Percentiles rank a stretch among this genome's conserved stretches.
These are phyloP conservation scores for Malacoctenus gilli DNA, from an alignment of 2,797 vertebrate genomes.

Conservation along the genomic window DNA sequence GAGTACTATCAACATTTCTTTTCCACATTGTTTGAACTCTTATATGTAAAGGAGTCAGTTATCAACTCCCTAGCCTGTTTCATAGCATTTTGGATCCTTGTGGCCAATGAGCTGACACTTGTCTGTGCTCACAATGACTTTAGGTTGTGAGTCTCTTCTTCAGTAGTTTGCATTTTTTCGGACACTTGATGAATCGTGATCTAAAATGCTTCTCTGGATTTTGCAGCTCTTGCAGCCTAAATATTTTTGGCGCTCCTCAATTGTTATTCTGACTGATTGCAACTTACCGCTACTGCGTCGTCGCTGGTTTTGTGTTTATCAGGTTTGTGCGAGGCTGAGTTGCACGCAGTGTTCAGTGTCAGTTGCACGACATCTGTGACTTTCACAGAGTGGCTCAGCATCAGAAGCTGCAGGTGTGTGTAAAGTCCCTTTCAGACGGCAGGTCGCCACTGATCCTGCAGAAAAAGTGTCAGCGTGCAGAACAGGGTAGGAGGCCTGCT, in stretches of 20 bases:
- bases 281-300: neutral
- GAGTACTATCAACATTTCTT: too few species aligned
- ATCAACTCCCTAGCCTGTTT: too few species aligned
- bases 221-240: neutral
- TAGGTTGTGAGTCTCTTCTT: too few species aligned
- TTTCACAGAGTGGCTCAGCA: slow-evolving; percentile 34
- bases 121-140: too few species aligned
- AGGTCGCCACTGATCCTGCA: slow-evolving; percentile 36
- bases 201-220: too few species aligned
- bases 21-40: too few species aligned
- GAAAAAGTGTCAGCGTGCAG: slow-evolving; percentile 10
- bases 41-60: too few species aligned
- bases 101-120: too few species aligned
- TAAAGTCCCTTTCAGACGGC: slow-evolving; percentile 46
- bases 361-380: slow-evolving; percentile 33
- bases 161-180: too few species aligned
- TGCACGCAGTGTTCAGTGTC: slow-evolving; percentile 26
- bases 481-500: neutral
- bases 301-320: slow-evolving; percentile 15
- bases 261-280: slow-evolving; percentile 1
- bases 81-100: too few species aligned
- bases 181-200: too few species aligned
- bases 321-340: slow-evolving; percentile 1
- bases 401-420: slow-evolving; percentile 40
- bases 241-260: too few species aligned